Base-by-base conservation (phyloP, 2,113 vertebrate species). In the Progne subis region DNA sequence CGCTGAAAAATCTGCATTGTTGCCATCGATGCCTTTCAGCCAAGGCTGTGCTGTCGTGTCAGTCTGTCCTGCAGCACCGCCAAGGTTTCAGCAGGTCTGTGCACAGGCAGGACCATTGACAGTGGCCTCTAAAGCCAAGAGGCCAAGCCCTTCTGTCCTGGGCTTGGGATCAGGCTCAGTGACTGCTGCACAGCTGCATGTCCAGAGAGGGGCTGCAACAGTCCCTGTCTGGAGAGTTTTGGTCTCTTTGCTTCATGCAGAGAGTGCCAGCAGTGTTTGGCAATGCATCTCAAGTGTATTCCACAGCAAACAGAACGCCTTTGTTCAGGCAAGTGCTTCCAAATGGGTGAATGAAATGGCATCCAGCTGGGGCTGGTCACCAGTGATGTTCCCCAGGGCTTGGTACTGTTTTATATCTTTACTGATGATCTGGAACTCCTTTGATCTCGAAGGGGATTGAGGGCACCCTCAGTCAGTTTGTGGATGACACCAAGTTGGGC, bases 181-280 rank as follows among this genome's bases (percentile, higher is more conserved):
- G 52, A 43, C 37, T 88, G 21, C 77, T 72, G 49, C 59, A 46
- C 60, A 68, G 72, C 64, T 0, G 5, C 52, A 13, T 55, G 47
- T 75, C 43, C 59, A 15, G n/a, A 24, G 14, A 29, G 11, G 13
- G 39, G 7, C 37, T 82, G 47, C 49, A 65, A 14, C 47, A 69
- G n/a, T 77, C 67, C 64, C 29, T 2, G 1, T 43, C 50, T 5
- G 2, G 32, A 84, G 46, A 69, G n/a, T 64, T 78, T 43, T 52
- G 77, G 43, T 86, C 77, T 67, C 92, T 81, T 55, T 86, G 39
- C 82, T 94, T 75, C 92, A 46, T 9, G 52, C 84, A 55, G 60
- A 80, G 83, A 59, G 26, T 2, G 13, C 78, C 3, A 4, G n/a
- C 44, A 79, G 49, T 41, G 3, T 14, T 87, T 17, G 9, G 65